Evolutionary conservation across 2,797 vertebrate genomes (phyloP).

Genomic region (Oryzias sinensis): DNA sequence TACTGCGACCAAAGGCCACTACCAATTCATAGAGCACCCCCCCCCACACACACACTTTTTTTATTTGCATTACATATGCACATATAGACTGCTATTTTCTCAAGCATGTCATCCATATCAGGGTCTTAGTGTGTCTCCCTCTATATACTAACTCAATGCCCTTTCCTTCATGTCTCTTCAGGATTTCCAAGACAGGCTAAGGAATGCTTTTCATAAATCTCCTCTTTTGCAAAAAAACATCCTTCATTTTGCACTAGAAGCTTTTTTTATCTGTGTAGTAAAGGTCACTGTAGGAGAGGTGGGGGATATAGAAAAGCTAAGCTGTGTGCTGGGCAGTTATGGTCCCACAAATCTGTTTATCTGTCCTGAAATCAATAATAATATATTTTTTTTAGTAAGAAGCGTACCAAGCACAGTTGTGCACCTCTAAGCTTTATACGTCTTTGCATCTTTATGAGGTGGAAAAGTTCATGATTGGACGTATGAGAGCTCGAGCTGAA

Average conservation of each 20-base stretch:
- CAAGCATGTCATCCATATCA: constrained; percentile 61
- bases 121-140: constrained; percentile 55
- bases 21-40: constrained; percentile 4
- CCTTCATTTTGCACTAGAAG: constrained; percentile 50
- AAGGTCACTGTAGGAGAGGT: constrained; percentile 73
- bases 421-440: constrained; percentile 12
- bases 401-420: constrained; percentile 52
- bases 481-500: constrained; percentile 17
- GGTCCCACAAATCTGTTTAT: constrained; percentile 17
- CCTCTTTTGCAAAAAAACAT: constrained; percentile 72
- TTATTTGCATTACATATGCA: constrained; percentile 71
- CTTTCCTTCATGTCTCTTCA: constrained; percentile 72
- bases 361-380: constrained; percentile 63
- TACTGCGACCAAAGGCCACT: constrained; percentile 30
- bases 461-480: constrained; percentile 12
- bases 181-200: constrained; percentile 69
- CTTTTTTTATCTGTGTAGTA: constrained; percentile 67
- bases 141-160: constrained; percentile 64
- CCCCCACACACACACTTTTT: constrained; percentile 39
- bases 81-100: constrained; percentile 74
- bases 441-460: not conserved
- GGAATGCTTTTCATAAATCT: constrained; percentile 75
- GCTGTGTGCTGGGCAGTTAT: constrained; percentile 49
- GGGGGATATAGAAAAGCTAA: constrained; percentile 64
- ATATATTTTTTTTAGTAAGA: constrained; percentile 50